Conservation (phyloP, 1,140 invertebrate genomes). For the Drosophila murphyi region DNA sequence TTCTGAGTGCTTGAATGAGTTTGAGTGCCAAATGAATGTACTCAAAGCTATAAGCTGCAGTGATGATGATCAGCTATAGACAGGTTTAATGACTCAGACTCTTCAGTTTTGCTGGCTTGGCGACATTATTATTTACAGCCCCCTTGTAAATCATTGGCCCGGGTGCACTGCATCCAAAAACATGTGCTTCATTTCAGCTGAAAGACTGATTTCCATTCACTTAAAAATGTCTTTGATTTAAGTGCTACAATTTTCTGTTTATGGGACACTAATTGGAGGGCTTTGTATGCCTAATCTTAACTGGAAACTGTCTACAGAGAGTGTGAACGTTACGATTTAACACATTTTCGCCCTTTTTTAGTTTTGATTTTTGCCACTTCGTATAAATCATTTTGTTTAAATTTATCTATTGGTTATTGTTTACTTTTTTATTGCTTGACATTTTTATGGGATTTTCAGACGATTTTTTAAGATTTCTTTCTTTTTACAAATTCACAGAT, state of each 20-base stretch:
- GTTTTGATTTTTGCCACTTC: conserved; percentile 17
- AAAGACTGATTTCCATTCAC: conserved; percentile 43
- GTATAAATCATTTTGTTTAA: conserved; percentile 22
- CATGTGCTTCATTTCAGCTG: conserved; percentile 34
- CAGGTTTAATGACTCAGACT: conserved; percentile 7
- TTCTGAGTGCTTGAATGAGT: conserved; percentile 40
- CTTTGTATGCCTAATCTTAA: conserved; percentile 35
- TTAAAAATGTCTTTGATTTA: conserved; percentile 16
- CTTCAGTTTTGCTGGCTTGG: conserved; percentile 19
- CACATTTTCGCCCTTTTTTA: conserved; percentile 39
- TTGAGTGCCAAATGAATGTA: conserved; percentile 13
- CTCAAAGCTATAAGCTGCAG: conserved; percentile 35
- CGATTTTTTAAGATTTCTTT: neutral
- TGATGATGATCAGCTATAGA: conserved; percentile 39
- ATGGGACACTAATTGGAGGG: conserved; percentile 49
- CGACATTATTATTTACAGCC: conserved; percentile 52
- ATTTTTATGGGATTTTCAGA: conserved; percentile 3
- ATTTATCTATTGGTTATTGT: neutral
- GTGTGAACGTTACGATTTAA: conserved; percentile 21
- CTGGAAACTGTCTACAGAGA: conserved; percentile 23
- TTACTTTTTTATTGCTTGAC: conserved; percentile 1
- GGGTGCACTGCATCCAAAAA: neutral
- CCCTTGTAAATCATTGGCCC: conserved; percentile 37
- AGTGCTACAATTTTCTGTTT: conserved; percentile 7
- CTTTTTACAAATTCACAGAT: no score